Percentiles rank a stretch among this genome's conserved stretches.
Conservation (phyloP, 2,113 vertebrate genomes). For the Mesitornis unicolor region DNA sequence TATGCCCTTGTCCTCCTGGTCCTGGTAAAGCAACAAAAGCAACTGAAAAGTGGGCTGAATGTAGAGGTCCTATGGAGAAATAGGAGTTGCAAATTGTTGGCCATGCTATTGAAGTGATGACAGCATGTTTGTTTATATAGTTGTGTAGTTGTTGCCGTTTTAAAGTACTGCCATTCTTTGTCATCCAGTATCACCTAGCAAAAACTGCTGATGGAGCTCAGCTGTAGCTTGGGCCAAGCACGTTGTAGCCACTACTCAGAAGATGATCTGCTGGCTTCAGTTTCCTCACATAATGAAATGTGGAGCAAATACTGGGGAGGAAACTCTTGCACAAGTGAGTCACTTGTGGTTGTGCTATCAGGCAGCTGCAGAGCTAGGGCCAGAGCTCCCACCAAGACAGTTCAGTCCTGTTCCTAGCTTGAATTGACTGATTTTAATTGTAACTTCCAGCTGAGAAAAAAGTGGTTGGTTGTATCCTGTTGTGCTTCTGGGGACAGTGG, state of each 20-base stretch:
- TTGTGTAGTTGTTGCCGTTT: not conserved
- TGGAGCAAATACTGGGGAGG: not conserved
- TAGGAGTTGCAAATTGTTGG: not conserved
- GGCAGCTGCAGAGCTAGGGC: not conserved
- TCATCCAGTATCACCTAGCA: not conserved
- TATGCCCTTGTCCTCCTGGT: not conserved
- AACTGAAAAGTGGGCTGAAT: not conserved
- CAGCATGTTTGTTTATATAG: not conserved
- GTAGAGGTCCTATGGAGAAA: not conserved
- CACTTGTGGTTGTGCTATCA: not conserved
- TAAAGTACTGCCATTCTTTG: not conserved
- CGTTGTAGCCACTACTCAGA: not conserved
- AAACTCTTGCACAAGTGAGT: not conserved
- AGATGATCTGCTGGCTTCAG: not conserved
- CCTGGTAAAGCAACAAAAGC: not conserved
- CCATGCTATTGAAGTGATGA: not conserved
- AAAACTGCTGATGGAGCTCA: not conserved
- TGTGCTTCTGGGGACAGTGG: not conserved
- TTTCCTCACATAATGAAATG: not conserved
- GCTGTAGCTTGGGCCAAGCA: not conserved
- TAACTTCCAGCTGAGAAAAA: not conserved
- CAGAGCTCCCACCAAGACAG: not conserved
- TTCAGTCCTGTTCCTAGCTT: not conserved
- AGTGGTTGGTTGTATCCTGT: not conserved
- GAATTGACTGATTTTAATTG: not conserved